These are phyloP conservation scores for Halcyon smyrnensis DNA, from an alignment of 2,797 vertebrate species.

Conservation along the genomic window DNA sequence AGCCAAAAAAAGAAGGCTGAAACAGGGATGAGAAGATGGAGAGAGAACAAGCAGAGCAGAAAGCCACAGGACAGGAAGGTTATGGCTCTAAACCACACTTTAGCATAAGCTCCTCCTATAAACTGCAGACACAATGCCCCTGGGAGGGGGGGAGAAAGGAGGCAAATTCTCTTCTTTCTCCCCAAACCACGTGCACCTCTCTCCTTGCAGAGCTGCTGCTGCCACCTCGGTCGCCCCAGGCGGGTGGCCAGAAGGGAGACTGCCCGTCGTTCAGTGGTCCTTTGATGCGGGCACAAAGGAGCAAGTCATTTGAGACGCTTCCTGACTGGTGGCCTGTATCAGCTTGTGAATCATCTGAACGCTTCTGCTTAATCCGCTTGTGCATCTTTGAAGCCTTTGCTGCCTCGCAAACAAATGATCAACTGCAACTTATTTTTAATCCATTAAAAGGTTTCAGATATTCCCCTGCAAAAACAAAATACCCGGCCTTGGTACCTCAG, in stretches of 20 bases:
- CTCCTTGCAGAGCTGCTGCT: background rate
- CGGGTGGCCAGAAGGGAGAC: background rate
- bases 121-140: rapidly evolving
- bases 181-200: background rate
- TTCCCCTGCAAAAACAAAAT: background rate
- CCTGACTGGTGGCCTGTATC: slow-evolving; percentile 51
- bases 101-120: background rate
- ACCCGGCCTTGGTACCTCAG: background rate
- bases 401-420: slow-evolving; percentile 59
- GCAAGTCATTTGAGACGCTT: slow-evolving; percentile 16
- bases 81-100: background rate
- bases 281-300: slow-evolving; percentile 52
- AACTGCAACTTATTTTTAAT: slow-evolving; percentile 65
- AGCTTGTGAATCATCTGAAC: slow-evolving; percentile 8
- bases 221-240: background rate
- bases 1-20: background rate
- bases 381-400: slow-evolving; percentile 62
- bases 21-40: background rate
- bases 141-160: background rate
- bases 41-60: background rate
- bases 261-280: background rate
- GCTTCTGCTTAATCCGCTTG: slow-evolving; percentile 42
- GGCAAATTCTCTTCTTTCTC: background rate
- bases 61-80: background rate
- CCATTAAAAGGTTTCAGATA: slow-evolving; percentile 59